Evolutionary conservation across 2,113 vertebrate species (phyloP).

Genomic region (Elachura formosa): DNA sequence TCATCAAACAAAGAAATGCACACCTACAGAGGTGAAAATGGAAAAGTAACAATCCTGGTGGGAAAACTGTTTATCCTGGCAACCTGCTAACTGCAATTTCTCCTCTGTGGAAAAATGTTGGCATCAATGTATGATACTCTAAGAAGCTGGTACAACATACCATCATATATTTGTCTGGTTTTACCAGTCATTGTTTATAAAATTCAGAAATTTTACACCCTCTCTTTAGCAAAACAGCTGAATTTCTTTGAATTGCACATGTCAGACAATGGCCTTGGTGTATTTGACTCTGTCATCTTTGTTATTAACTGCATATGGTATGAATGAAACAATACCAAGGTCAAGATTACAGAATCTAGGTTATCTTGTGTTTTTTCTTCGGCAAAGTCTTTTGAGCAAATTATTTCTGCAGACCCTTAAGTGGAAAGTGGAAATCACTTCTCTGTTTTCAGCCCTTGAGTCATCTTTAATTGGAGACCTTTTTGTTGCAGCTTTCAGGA

Average conservation of each 20-base stretch:
- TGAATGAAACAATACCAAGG: neutral
- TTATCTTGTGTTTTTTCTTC: neutral
- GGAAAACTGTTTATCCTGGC: constrained; percentile 21
- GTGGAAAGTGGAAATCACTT: constrained; percentile 1
- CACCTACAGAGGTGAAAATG: constrained; percentile 20
- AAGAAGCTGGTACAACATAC: neutral
- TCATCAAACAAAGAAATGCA: neutral
- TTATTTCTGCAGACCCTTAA: neutral
- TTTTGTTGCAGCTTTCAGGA: neutral
- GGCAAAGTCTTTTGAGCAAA: neutral
- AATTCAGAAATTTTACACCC: neutral
- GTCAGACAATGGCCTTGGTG: neutral
- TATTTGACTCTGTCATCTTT: neutral
- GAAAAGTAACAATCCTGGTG: neutral
- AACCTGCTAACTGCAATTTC: constrained; percentile 9
- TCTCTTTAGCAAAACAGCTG: neutral
- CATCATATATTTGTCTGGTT: neutral
- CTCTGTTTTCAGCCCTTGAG: neutral
- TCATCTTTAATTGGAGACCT: constrained; percentile 11
- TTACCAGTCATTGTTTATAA: neutral
- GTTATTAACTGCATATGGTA: neutral
- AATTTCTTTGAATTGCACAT: neutral
- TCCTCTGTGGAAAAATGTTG: neutral
- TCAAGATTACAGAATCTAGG: neutral
- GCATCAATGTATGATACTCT: neutral